Evolutionary conservation across 1,140 invertebrate species (phyloP).

Genomic region (Nasonia giraulti): DNA sequence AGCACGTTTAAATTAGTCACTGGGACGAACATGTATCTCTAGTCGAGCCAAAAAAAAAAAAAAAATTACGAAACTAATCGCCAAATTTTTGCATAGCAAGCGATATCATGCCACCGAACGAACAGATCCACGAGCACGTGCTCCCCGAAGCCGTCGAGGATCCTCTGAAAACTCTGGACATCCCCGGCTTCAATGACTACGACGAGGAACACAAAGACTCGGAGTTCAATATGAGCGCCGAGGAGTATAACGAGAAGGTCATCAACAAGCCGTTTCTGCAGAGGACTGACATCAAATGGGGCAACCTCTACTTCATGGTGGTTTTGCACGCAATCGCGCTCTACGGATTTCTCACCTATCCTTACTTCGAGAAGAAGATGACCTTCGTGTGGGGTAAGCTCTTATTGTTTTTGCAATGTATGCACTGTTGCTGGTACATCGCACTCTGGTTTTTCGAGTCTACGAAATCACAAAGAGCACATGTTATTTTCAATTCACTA

Average conservation of each 20-base stretch:
- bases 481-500: too few species aligned
- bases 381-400: constrained; percentile 40
- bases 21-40: too few species aligned
- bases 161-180: background rate
- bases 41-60: too few species aligned
- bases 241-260: background rate
- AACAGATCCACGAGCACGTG: background rate
- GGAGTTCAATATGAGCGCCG: background rate
- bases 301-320: constrained; percentile 46
- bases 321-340: constrained; percentile 37
- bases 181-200: background rate
- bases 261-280: background rate
- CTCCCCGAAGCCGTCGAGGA: background rate
- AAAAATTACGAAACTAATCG: too few species aligned
- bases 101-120: constrained; percentile 13
- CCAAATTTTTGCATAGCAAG: too few species aligned
- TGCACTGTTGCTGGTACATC: too few species aligned
- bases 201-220: background rate
- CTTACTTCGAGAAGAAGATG: constrained; percentile 26
- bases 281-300: constrained; percentile 46
- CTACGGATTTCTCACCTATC: constrained; percentile 33
- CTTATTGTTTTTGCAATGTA: too few species aligned
- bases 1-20: too few species aligned
- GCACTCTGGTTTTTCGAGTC: too few species aligned
- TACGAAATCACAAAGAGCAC: too few species aligned